Evolutionary conservation across 30 jellyfish, hydroid and myxozoan genomes (phyloP).

Genomic region (Morbakka virulenta): DNA sequence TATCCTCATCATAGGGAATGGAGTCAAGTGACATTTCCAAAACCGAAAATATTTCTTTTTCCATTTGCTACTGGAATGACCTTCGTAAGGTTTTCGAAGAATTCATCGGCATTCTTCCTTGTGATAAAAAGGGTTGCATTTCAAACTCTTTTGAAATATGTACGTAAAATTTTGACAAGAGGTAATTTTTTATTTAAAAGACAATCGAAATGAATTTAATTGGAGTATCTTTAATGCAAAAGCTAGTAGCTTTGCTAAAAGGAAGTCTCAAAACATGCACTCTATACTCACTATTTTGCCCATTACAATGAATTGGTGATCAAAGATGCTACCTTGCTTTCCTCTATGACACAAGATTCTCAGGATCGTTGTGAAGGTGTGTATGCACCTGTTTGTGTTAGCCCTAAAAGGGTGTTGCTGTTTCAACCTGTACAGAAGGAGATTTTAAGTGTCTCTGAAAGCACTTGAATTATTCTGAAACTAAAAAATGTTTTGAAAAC

Average conservation of each 20-base stretch:
- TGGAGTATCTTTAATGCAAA: constrained; percentile 43
- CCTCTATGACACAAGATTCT: neutral
- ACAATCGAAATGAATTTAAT: constrained; percentile 31
- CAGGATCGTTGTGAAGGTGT: neutral
- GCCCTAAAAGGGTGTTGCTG: neutral
- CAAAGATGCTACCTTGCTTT: neutral
- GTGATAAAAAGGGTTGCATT: constrained; percentile 37
- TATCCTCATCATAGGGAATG: too few relatives aligned
- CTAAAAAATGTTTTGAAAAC: neutral
- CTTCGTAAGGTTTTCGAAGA: constrained; percentile 19
- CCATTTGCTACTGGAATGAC: constrained; percentile 20
- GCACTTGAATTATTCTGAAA: neutral
- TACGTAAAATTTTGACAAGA: constrained; percentile 14
- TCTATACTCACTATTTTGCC: neutral
- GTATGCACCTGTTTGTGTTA: neutral
- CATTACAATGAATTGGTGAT: neutral
- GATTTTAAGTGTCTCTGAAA: neutral
- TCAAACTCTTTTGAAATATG: constrained; percentile 13
- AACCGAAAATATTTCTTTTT: neutral
- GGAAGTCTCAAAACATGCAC: constrained; percentile 1
- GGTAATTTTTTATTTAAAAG: constrained; percentile 12
- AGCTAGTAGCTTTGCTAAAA: constrained; percentile 39
- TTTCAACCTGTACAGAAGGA: neutral
- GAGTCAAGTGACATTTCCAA: neutral
- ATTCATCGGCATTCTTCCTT: constrained; percentile 22